phyloP scores from a whole-genome alignment of 2,888 invertebrate species.

The Ditula angustiorana region DNA sequence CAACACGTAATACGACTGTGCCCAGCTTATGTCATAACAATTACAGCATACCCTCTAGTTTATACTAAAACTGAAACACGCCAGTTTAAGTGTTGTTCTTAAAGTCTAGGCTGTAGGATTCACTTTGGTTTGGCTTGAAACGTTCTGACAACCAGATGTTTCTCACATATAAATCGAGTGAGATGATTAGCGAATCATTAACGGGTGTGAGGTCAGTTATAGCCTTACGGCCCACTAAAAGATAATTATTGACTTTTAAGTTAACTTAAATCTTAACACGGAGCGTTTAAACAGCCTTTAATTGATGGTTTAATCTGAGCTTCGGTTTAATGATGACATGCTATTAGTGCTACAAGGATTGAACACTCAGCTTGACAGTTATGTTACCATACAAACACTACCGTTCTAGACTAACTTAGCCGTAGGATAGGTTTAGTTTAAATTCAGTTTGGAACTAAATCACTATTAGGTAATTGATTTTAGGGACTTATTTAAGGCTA shows the following conservation, averaged over 20 bases:
- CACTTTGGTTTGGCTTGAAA: background rate
- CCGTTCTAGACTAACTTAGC: background rate
- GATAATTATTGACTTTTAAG: constrained; percentile 43
- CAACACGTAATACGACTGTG: constrained; percentile 4
- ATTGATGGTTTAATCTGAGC: constrained; percentile 25
- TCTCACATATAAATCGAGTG: constrained; percentile 43
- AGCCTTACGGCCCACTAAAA: constrained; percentile 61
- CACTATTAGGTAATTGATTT: too few species aligned
- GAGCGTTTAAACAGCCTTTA: constrained; percentile 16
- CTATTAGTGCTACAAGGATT: constrained; percentile 14
- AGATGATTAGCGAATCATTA: constrained; percentile 72
- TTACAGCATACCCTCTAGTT: constrained; percentile 23
- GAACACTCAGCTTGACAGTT: too few species aligned
- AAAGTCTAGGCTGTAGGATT: constrained; percentile 4
- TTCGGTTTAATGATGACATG: constrained; percentile 17
- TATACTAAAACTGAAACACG: constrained; percentile 4
- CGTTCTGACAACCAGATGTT: constrained; percentile 39
- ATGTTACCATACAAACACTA: constrained; percentile 1
- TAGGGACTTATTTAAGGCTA: too few species aligned
- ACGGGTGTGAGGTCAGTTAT: constrained; percentile 65
- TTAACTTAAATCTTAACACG: constrained; percentile 35
- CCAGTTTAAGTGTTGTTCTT: constrained; percentile 10
- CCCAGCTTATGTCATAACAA: constrained; percentile 30
- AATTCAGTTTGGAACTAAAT: background rate
- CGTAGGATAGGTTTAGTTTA: background rate